These are phyloP conservation scores for Mormoops blainvillei DNA, from an alignment of 2,113 vertebrate genomes.

Conservation along the genomic window DNA sequence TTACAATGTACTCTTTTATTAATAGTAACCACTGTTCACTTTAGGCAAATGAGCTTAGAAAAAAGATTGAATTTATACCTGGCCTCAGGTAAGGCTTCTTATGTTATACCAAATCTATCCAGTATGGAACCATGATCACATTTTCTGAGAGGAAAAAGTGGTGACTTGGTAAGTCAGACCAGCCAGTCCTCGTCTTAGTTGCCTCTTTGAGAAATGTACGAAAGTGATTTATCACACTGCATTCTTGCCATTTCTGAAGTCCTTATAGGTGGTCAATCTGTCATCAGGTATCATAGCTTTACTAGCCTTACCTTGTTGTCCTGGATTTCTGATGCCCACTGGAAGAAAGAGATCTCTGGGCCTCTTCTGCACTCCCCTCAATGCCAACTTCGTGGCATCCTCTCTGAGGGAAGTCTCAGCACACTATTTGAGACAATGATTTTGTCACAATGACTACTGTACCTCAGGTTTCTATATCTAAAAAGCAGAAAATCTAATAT, in stretches of 20 bases:
- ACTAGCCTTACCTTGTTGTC: neutral
- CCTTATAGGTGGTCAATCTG: neutral
- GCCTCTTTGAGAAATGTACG: neutral
- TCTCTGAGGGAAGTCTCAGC: neutral
- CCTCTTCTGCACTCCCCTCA: neutral
- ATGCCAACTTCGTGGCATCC: neutral
- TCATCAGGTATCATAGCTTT: neutral
- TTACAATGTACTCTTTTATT: neutral
- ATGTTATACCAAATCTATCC: neutral
- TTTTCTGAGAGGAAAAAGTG: neutral
- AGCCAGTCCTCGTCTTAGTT: neutral
- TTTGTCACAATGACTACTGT: neutral
- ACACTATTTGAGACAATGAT: neutral
- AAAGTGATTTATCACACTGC: neutral
- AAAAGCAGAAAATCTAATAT: neutral
- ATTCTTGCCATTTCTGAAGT: neutral
- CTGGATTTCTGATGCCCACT: neutral
- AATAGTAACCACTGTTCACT: neutral
- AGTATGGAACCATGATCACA: neutral
- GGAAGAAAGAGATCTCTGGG: neutral
- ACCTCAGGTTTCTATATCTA: neutral
- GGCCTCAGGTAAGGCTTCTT: neutral
- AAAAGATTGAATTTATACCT: neutral
- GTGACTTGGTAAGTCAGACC: neutral
- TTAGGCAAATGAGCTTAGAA: neutral